phyloP scores from a whole-genome alignment of 2,888 invertebrate genomes.

The Dioctria linearis region DNA sequence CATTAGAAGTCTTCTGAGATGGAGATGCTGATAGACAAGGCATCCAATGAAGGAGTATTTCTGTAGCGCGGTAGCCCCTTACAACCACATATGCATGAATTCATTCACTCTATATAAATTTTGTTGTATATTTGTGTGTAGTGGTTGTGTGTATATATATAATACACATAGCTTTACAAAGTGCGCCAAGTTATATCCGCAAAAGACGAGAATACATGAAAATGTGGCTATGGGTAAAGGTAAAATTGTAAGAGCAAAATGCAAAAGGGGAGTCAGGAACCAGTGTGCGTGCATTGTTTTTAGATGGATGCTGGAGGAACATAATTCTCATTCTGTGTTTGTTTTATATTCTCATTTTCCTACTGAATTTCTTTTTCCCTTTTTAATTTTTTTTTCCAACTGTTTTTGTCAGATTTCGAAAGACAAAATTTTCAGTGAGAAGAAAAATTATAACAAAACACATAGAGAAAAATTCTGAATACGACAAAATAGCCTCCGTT shows the following conservation, averaged over 20 bases:
- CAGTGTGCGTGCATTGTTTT: slow-evolving; percentile 25
- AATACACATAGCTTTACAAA: neutral
- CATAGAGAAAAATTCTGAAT: neutral
- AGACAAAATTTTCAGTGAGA: neutral
- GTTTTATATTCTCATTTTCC: neutral
- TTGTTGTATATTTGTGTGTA: too few species aligned
- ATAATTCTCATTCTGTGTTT: slow-evolving; percentile 19
- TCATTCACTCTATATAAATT: too few species aligned
- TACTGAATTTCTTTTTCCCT: neutral
- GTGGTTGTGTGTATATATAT: slow-evolving; percentile 1
- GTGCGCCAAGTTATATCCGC: neutral
- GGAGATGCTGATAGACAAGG: slow-evolving; percentile 35
- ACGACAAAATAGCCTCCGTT: neutral
- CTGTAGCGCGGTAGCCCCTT: neutral
- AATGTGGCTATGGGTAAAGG: slow-evolving; percentile 4
- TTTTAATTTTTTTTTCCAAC: neutral
- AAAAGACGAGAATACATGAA: neutral
- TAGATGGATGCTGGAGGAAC: slow-evolving; percentile 4
- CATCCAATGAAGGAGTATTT: slow-evolving; percentile 16
- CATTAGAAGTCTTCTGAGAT: slow-evolving; percentile 38
- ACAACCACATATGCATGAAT: neutral
- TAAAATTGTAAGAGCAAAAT: neutral
- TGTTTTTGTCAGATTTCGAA: slow-evolving; percentile 26
- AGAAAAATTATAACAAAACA: neutral
- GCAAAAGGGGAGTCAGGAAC: neutral